phyloP scores from a whole-genome alignment of 1,140 invertebrate species.

The Caerostris darwini region DNA sequence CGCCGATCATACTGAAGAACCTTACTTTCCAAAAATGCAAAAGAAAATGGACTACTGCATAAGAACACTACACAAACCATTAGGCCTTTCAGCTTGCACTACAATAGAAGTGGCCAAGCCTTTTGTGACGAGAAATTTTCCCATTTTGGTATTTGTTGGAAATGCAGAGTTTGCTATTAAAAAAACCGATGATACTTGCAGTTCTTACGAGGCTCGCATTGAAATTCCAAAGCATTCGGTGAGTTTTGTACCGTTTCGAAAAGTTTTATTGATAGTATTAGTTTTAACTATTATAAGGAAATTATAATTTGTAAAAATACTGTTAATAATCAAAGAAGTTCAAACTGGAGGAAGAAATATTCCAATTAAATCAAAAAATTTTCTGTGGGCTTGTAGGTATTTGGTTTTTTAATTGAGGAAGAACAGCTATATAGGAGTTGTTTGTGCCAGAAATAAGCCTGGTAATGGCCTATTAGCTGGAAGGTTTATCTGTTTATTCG shows the following conservation, averaged over 20 bases:
- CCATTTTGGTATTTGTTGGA: slow-evolving; percentile 22
- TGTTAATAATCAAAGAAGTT: too few species aligned
- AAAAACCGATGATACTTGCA: slow-evolving; percentile 40
- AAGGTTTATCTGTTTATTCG: too few species aligned
- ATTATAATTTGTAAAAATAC: too few species aligned
- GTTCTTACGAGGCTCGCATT: background rate
- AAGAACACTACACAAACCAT: slow-evolving; percentile 32
- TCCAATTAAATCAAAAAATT: too few species aligned
- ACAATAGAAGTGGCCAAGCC: slow-evolving; percentile 51
- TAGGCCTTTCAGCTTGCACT: slow-evolving; percentile 51
- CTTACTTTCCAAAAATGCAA: slow-evolving; percentile 49
- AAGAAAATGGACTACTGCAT: slow-evolving; percentile 73
- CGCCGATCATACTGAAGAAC: slow-evolving; percentile 44
- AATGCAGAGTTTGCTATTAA: slow-evolving; percentile 59
- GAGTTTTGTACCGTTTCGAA: background rate
- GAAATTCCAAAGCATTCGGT: slow-evolving; percentile 65
- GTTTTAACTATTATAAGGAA: too few species aligned
- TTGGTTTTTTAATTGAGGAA: too few species aligned
- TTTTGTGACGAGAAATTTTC: slow-evolving; percentile 38
- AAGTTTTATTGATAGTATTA: too few species aligned
- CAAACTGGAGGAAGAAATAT: too few species aligned
- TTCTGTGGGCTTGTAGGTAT: too few species aligned
- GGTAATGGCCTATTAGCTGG: too few species aligned
- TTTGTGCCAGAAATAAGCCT: too few species aligned
- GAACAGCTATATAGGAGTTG: too few species aligned